These are phyloP conservation scores for Epinephelus cyanopodus DNA, from an alignment of 2,113 vertebrate genomes.

Conservation along the genomic window DNA sequence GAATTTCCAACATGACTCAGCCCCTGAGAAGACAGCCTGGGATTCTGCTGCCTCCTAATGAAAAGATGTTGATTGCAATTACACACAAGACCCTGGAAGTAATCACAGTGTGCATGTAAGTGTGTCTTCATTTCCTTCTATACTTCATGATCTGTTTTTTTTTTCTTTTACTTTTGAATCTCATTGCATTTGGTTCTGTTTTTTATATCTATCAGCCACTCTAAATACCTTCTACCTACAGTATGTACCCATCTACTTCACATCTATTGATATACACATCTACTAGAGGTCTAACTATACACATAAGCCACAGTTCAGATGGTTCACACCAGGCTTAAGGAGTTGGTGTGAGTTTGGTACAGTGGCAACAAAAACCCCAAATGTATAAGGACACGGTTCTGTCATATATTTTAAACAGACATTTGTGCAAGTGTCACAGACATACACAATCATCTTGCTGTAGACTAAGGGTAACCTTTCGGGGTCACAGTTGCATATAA, in stretches of 20 bases:
- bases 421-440: no score
- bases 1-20: constrained; percentile 32
- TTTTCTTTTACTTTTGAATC: background rate
- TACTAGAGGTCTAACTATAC: no score
- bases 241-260: background rate
- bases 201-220: no score
- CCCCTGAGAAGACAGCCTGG: constrained; percentile 13
- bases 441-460: no score
- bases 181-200: background rate
- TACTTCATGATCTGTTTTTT: background rate
- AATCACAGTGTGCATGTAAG: background rate
- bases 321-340: no score
- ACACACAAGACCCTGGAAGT: constrained; percentile 4
- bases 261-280: background rate
- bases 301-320: no score
- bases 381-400: no score
- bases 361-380: no score
- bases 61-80: constrained; percentile 54
- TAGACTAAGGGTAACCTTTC: no score
- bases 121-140: constrained; percentile 2
- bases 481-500: no score
- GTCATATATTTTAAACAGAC: no score
- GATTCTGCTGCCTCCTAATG: constrained; percentile 42
- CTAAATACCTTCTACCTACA: background rate
- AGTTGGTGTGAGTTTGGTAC: no score